Percentiles rank a stretch among this genome's conserved stretches.
Conservation (phyloP, 1,140 invertebrate species). For the Antheraea mylitta region DNA sequence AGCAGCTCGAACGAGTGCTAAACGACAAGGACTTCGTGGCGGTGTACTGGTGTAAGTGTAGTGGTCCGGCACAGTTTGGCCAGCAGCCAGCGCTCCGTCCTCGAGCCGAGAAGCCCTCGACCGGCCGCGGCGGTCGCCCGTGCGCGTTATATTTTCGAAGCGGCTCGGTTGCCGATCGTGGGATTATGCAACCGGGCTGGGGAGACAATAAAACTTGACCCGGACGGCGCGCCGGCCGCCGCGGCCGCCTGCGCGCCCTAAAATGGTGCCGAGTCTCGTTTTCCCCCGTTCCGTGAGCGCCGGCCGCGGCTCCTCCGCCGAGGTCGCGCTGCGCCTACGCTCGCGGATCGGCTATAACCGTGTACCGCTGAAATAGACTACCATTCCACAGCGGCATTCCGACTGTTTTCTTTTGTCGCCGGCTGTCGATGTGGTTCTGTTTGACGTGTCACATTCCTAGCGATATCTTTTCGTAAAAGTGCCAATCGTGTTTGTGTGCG, state of each 20-base stretch:
- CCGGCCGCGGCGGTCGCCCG: slow-evolving; percentile 23
- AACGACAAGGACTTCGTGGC: slow-evolving; percentile 95
- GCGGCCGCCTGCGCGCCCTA: slow-evolving; percentile 62
- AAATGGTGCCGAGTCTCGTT: slow-evolving; percentile 71
- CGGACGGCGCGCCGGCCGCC: slow-evolving; percentile 56
- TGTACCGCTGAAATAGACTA: slow-evolving; percentile 67
- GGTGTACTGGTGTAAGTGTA: slow-evolving; percentile 96
- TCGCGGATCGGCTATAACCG: slow-evolving; percentile 61
- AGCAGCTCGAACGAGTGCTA: slow-evolving; percentile 92
- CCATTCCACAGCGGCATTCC: slow-evolving; percentile 66
- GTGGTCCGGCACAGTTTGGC: slow-evolving; percentile 27
- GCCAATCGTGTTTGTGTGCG: slow-evolving; percentile 31
- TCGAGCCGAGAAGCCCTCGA: slow-evolving; percentile 33
- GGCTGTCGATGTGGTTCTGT: slow-evolving; percentile 40
- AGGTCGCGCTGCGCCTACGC: slow-evolving; percentile 73
- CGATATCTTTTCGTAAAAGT: slow-evolving; percentile 29
- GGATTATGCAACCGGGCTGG: slow-evolving; percentile 62
- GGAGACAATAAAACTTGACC: slow-evolving; percentile 76
- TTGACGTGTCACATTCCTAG: slow-evolving; percentile 39
- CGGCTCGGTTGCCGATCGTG: slow-evolving; percentile 35
- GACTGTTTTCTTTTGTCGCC: slow-evolving; percentile 66
- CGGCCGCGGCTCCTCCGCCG: slow-evolving; percentile 32
- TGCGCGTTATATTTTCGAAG: slow-evolving; percentile 49
- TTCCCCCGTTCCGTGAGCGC: slow-evolving; percentile 54
- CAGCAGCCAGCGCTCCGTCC: slow-evolving; percentile 39